Evolutionary conservation across 2,888 invertebrate genomes (phyloP).

Genomic region (Drosophila pseudotakahashii): DNA sequence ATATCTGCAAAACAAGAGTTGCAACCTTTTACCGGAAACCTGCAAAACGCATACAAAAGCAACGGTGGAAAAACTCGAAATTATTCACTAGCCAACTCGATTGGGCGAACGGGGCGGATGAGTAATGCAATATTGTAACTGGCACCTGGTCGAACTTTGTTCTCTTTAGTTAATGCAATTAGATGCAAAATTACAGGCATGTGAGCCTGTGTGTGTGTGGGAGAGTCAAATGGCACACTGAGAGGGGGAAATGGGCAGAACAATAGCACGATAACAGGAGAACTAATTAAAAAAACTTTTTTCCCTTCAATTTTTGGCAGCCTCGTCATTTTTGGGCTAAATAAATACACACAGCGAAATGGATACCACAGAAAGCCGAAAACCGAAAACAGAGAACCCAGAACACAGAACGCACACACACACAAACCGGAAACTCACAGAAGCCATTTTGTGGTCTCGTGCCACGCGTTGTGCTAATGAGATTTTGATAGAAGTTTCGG

Average conservation of each 20-base stretch:
- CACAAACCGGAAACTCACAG: constrained; percentile 15
- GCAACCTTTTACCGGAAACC: neutral
- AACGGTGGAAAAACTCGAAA: neutral
- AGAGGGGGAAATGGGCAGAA: no score
- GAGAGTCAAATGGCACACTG: neutral
- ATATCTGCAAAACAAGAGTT: neutral
- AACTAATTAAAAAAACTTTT: constrained; percentile 59
- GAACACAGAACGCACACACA: constrained; percentile 1
- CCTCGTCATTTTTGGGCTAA: constrained; percentile 12
- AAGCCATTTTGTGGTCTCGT: constrained; percentile 40
- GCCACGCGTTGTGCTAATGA: constrained; percentile 52
- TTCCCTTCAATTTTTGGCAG: constrained; percentile 11
- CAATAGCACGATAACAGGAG: constrained; percentile 45
- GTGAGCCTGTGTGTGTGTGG: neutral
- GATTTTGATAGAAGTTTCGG: constrained; percentile 61
- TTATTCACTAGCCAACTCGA: constrained; percentile 3
- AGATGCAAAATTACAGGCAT: constrained; percentile 37
- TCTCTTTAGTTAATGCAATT: constrained; percentile 45
- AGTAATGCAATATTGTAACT: constrained; percentile 22
- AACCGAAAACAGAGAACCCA: constrained; percentile 15
- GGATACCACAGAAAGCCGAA: constrained; percentile 11
- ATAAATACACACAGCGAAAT: constrained; percentile 39
- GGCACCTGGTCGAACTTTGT: constrained; percentile 24
- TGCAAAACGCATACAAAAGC: neutral
- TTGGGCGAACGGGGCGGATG: constrained; percentile 5